Conservation (phyloP, 2,113 vertebrate species). For the Camelus dromedarius region DNA sequence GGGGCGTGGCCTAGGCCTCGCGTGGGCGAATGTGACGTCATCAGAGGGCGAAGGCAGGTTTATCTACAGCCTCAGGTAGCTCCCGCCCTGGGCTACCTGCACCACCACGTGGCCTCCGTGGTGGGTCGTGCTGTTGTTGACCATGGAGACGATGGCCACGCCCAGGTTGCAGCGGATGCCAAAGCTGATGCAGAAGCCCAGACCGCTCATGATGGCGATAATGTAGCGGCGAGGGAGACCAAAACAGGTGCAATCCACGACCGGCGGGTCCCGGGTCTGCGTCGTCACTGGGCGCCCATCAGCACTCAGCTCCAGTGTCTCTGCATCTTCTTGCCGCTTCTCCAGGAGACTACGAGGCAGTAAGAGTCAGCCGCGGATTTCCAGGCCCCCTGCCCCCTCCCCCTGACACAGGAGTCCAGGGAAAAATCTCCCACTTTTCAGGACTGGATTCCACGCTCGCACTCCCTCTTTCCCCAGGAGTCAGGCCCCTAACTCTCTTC, state of each 20-base stretch:
- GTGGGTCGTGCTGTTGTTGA: conserved; percentile 94
- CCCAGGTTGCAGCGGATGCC: conserved; percentile 96
- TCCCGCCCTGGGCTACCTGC: conserved; percentile 87
- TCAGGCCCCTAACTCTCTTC: background rate
- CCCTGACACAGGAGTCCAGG: background rate
- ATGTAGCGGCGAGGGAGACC: conserved; percentile 95
- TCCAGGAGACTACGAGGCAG: conserved; percentile 89
- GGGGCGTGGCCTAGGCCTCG: background rate
- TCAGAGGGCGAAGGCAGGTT: background rate
- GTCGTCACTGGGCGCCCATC: conserved; percentile 85
- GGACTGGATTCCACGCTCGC: background rate
- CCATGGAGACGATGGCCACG: conserved; percentile 97
- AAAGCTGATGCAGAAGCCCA: conserved; percentile 97
- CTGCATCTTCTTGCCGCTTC: conserved; percentile 92
- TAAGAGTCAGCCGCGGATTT: background rate
- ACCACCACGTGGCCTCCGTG: conserved; percentile 90
- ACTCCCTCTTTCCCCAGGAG: background rate
- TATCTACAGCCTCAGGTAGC: background rate
- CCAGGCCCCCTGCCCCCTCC: background rate
- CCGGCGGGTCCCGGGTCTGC: conserved; percentile 88
- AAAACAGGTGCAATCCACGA: conserved; percentile 95
- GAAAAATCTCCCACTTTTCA: background rate
- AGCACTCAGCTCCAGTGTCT: conserved; percentile 93
- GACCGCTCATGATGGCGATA: conserved; percentile 95
- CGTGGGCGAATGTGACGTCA: accelerated